These are phyloP conservation scores for Tachysurus fulvidraco DNA, from an alignment of 2,113 vertebrate genomes.

Conservation along the genomic window DNA sequence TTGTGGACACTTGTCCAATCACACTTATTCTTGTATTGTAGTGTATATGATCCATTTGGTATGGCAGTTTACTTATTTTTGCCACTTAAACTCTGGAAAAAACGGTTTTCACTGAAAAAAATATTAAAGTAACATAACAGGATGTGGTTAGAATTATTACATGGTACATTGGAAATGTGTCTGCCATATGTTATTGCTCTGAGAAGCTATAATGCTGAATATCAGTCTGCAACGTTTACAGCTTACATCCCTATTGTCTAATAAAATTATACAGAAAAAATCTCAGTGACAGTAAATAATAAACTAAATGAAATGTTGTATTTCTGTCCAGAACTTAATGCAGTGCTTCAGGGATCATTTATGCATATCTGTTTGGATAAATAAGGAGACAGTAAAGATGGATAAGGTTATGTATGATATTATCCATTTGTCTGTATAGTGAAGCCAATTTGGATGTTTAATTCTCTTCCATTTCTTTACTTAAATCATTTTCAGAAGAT, in stretches of 20 bases:
- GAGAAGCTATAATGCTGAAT: conserved; percentile 25
- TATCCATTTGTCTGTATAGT: conserved; percentile 27
- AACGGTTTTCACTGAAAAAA: background rate
- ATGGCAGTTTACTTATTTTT: conserved; percentile 35
- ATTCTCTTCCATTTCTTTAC: background rate
- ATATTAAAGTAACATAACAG: background rate
- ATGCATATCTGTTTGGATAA: conserved; percentile 36
- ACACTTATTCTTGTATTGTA: background rate
- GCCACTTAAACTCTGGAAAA: conserved; percentile 42
- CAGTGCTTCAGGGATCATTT: conserved; percentile 8
- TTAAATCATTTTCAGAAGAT: conserved; percentile 1
- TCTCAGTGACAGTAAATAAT: conserved; percentile 51
- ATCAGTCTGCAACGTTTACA: conserved; percentile 57
- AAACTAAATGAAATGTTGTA: conserved; percentile 35
- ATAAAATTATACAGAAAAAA: conserved; percentile 3
- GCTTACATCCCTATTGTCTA: conserved; percentile 2
- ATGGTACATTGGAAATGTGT: conserved; percentile 43
- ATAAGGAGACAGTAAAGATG: conserved; percentile 36
- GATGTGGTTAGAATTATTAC: conserved; percentile 12
- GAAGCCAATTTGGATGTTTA: conserved; percentile 26
- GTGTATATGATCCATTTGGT: conserved; percentile 6
- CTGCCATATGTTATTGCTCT: conserved; percentile 51
- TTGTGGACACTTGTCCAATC: background rate
- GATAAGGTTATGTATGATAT: conserved; percentile 23
- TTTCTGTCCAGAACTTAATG: conserved; percentile 31